Evolutionary conservation across 2,113 vertebrate species (phyloP), one percentile per base, ranked within the genome.

Genomic region (Scatophagus argus): DNA sequence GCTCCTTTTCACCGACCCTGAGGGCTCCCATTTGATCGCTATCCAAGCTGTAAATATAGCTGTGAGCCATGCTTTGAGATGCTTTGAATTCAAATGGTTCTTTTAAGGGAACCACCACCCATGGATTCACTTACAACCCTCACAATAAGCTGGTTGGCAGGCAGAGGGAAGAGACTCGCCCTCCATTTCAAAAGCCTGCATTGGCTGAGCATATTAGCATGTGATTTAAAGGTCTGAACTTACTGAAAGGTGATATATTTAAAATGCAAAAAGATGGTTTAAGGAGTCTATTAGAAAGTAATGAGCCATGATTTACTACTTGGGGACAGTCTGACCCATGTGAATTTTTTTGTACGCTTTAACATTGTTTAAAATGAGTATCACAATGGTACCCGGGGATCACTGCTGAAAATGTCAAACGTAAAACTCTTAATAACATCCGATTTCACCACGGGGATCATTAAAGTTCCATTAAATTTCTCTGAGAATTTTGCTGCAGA

Each of bases 61-160:
- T 63, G 65, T 71, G 71, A 71, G 87, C 72, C 69, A 74, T 10
- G 56, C 63, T 74, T 71, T 70, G 51, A 77, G 83, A 68, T 38
- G 76, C 74, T 80, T 47, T 77, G 71, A 89, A 85, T 89, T 80
- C 61, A 82, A 81, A 85, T 70, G 76, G 64, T 38, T 79, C 81
- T 77, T 86, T 84, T 72, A 72, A 49, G 63, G 49, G 59, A 86
- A 84, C 67, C 54, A 46, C 73, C 86, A 71, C 73, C 75, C 82
- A 81, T 81, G 74, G 74, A 79, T 63, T 64, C 41, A 58, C 69
- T 74, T 34, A 56, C 81, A 81, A 78, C 76, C 58, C 74, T 85
- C 72, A 60, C 77, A 84, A 88, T 81, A 36, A 81, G 77, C 79
- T 88, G 4, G 81, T 88, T 87, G 55, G 79, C 81, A 90, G 86